Evolutionary conservation across 2,888 invertebrate species (phyloP).

Genomic region (Drosophila neotestacea): DNA sequence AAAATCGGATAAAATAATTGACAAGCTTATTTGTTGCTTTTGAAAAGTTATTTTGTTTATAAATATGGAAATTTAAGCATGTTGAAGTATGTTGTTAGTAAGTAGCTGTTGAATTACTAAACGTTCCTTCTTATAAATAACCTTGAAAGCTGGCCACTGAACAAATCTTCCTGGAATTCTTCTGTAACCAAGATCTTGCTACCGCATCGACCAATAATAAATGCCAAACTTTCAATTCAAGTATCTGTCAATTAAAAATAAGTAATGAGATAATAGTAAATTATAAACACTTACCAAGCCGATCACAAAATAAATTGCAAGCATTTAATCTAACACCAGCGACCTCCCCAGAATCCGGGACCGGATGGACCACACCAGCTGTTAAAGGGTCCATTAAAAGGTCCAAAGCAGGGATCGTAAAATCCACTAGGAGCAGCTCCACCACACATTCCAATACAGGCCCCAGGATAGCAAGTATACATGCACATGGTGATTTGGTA

Average conservation of each 20-base stretch:
- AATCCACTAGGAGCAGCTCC: conserved; percentile 62
- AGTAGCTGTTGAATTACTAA: background rate
- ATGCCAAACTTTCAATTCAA: background rate
- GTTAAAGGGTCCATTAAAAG: conserved; percentile 44
- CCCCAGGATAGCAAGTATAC: conserved; percentile 58
- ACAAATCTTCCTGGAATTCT: conserved; percentile 44
- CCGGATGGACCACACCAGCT: conserved; percentile 49
- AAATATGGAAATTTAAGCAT: background rate
- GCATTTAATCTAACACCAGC: conserved; percentile 29
- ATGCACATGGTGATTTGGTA: conserved; percentile 39
- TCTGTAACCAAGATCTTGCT: conserved; percentile 31
- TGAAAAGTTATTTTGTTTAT: background rate
- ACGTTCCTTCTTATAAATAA: conserved; percentile 17
- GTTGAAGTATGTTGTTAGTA: no score
- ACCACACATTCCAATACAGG: conserved; percentile 55
- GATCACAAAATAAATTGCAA: no score
- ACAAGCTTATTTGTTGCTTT: background rate
- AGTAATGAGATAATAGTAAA: background rate
- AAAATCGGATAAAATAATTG: background rate
- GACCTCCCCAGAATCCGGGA: conserved; percentile 55
- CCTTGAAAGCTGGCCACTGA: conserved; percentile 12
- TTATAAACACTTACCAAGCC: background rate
- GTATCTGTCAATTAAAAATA: background rate
- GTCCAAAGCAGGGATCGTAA: conserved; percentile 58
- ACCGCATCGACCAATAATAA: conserved; percentile 9